Base-by-base conservation (phyloP, 2,888 invertebrate species). In the Dolichomitus sp. region DNA sequence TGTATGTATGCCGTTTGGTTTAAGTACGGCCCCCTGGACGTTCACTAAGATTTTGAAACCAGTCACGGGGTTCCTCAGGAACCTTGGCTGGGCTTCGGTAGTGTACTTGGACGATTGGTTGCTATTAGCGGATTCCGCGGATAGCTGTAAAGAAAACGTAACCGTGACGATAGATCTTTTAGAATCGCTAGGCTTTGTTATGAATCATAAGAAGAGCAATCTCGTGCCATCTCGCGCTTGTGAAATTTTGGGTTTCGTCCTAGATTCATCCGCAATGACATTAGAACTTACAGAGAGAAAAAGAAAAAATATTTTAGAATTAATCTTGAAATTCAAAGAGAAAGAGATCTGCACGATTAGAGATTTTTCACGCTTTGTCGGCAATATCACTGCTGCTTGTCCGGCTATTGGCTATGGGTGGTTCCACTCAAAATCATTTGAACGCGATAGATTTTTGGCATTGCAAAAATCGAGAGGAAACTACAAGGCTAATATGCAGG, bases 41-140 rank as follows among this genome's bases (percentile, higher is more conserved):
- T 83, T 80, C 30, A 80, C 80, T 0, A 83, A 80, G 45, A 45
- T 80, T 12, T 40, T 83, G 19, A 83, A 83, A 23, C 83, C 83
- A 11, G 72, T 83, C 19, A 37, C 76, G 2, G 59, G 54, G 17
- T 27, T 23, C 52, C 37, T 80, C 12, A 54, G 75, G 6, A 14
- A 33, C 12, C 33, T 66, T 33, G 83, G 63, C 14, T 76, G 33
- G 40, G 27, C 50, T 11, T 80, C 75, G 33, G 65, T 75, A 4
- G 59, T 75, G 23, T 76, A 75, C 42, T 30, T 80, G n/a, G 76
- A 80, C 30, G 75, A 80, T 45, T 66, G 45, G 48, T 50, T 74
- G 17, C n/a, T 80, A 19, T 27, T 76, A 27, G 69, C 42, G n/a
- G 30, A 80, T 12, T 61, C 50, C 14, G 63, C 19, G 19, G 48